phyloP scores from a whole-genome alignment of 1,140 invertebrate genomes.

The Sitophilus oryzae region DNA sequence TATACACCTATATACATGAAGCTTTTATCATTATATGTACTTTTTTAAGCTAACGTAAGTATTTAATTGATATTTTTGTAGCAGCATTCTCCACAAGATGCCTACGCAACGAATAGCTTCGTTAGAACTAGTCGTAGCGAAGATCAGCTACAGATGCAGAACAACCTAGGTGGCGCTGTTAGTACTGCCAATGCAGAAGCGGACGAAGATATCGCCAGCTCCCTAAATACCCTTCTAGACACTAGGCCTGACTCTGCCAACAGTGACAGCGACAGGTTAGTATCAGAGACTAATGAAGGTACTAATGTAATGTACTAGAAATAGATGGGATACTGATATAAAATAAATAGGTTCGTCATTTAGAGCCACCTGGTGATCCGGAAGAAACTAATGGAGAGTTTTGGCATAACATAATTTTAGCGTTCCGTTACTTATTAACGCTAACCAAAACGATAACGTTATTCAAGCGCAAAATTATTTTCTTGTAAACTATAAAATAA shows the following conservation, averaged over 20 bases:
- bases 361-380: no score
- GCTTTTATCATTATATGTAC: no score
- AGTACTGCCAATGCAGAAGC: constrained; percentile 83
- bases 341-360: no score
- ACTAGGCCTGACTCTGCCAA: constrained; percentile 58
- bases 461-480: no score
- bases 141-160: constrained; percentile 76
- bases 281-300: no score
- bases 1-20: background rate
- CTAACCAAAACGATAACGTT: no score
- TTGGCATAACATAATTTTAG: no score
- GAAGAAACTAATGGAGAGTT: no score
- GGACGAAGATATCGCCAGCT: constrained; percentile 89
- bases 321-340: no score
- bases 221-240: constrained; percentile 82
- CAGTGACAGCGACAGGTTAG: constrained; percentile 29
- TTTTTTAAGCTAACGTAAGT: background rate
- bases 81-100: constrained; percentile 27
- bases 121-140: constrained; percentile 41
- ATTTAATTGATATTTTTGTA: constrained; percentile 4
- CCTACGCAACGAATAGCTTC: constrained; percentile 23
- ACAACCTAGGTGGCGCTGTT: constrained; percentile 54
- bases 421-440: no score
- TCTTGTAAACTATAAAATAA: no score
- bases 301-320: no score